Evolutionary conservation across 1,140 invertebrate species (phyloP), one percentile per base, ranked within the genome.

Genomic region (Scaptomyza montana): DNA sequence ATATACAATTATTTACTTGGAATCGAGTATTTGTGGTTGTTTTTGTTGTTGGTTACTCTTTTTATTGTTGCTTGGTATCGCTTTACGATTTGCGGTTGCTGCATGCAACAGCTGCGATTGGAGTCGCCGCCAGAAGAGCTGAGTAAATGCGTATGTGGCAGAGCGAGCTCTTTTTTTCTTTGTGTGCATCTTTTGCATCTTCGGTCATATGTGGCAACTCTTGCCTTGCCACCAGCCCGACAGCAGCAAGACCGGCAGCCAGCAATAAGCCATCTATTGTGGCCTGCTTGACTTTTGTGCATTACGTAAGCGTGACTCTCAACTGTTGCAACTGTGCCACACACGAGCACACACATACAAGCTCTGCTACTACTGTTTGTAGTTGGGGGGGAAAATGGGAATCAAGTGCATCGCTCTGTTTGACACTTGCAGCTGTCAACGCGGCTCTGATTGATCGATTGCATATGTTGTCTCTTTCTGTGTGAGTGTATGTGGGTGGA

Each of bases 351-450:
- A 36, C 33, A 36, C 33, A 9, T 7, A 36, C 33, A 9, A 8
- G 8, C 43, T 64, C 61, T 28, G n/a, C 28, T 41, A 25, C 33
- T 9, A 9, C 33, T 47, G 59, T 54, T 8, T 39, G 50, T 36
- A 33, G 30, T 33, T 33, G 30, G 49, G 62, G 53, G 62, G 53
- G 56, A 46, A 64, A 60, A 60, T 59, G 63, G 75, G 49, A 87
- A 75, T 78, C 63, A 78, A 87, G 71, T 87, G 78, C 75, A 82
- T 57, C 75, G 82, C 82, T 82, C 78, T 81, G 67, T 73, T 86
- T 82, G 81, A 86, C 78, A 86, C 78, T 86, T 86, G 82, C 82
- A 87, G 75, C 82, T 87, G 81, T 87, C 84, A 86, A 49, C 82
- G 81, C 63, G 78, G 46, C 56, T 56, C 70, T 81, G 81, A 85